Conservation (phyloP, 2,797 vertebrate genomes). For the Sebastes melanostomus region DNA sequence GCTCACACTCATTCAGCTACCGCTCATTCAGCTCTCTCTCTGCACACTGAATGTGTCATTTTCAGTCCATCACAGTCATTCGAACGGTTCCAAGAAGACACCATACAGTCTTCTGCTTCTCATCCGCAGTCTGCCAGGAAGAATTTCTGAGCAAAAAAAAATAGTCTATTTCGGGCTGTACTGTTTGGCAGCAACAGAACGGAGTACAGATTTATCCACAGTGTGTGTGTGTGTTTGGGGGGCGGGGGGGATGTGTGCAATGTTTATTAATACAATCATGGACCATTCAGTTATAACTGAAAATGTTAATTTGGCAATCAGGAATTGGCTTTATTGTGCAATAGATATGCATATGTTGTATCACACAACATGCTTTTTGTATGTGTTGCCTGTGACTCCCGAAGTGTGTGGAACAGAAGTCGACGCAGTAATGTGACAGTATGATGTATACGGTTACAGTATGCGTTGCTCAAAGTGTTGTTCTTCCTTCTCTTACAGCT, state of each 20-base stretch:
- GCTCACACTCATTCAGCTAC: neutral
- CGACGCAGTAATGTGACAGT: neutral
- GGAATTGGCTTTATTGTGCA: neutral
- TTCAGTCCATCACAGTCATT: neutral
- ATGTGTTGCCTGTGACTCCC: neutral
- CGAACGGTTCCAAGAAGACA: constrained; percentile 12
- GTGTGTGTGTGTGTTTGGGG: neutral
- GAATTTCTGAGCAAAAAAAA: constrained; percentile 9
- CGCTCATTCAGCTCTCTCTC: constrained; percentile 20
- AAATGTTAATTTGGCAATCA: neutral
- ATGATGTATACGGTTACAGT: neutral
- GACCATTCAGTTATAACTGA: neutral
- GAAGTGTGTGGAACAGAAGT: neutral
- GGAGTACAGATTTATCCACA: constrained; percentile 3
- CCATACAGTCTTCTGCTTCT: constrained; percentile 18
- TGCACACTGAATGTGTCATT: neutral
- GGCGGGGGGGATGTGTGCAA: too few relatives aligned
- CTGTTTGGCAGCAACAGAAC: constrained; percentile 23
- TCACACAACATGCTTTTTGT: neutral
- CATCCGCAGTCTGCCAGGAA: constrained; percentile 37
- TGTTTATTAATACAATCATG: constrained; percentile 24
- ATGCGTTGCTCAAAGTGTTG: constrained; percentile 4
- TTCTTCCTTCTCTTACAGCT: constrained; percentile 65
- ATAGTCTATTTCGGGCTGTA: neutral
- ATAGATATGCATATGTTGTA: neutral